Evolutionary conservation across 2,797 vertebrate species (phyloP).

Genomic region (Oreortyx pictus): DNA sequence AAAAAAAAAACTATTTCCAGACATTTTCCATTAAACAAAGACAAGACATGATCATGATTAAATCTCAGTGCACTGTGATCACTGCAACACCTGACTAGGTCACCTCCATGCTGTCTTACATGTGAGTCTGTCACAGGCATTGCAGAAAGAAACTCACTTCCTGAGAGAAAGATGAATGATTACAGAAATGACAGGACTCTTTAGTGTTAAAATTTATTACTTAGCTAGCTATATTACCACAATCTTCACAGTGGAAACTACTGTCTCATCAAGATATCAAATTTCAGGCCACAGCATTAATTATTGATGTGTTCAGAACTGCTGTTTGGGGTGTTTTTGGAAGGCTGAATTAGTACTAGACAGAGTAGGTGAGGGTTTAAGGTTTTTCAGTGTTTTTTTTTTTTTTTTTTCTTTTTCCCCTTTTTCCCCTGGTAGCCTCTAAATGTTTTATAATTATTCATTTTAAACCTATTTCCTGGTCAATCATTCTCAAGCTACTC

Average conservation of each 20-base stretch:
- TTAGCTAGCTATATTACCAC: background rate
- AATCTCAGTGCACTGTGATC: background rate
- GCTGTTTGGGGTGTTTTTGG: background rate
- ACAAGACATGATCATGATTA: background rate
- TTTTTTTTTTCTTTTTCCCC: fast-evolving
- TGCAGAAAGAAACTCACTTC: background rate
- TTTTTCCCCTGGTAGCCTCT: background rate
- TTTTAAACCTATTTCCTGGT: slow-evolving; percentile 44
- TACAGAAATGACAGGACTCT: background rate
- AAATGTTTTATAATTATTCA: slow-evolving; percentile 29
- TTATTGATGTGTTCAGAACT: slow-evolving; percentile 2
- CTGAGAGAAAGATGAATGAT: background rate
- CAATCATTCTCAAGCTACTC: slow-evolving; percentile 35
- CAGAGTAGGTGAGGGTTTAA: background rate
- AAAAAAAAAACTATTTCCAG: background rate
- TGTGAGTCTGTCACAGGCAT: background rate
- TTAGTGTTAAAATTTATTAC: slow-evolving; percentile 9
- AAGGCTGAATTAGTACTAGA: background rate
- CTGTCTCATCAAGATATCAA: slow-evolving; percentile 1
- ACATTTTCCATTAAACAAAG: fast-evolving
- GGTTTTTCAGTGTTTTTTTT: background rate
- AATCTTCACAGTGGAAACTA: slow-evolving; percentile 14
- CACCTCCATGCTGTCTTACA: background rate
- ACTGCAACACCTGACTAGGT: background rate
- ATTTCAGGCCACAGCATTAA: slow-evolving; percentile 22